A percentile compares a stretch with the other conserved stretches of the same genome.
phyloP scores from a whole-genome alignment of 2,113 vertebrate species.

The Tautogolabrus adspersus region DNA sequence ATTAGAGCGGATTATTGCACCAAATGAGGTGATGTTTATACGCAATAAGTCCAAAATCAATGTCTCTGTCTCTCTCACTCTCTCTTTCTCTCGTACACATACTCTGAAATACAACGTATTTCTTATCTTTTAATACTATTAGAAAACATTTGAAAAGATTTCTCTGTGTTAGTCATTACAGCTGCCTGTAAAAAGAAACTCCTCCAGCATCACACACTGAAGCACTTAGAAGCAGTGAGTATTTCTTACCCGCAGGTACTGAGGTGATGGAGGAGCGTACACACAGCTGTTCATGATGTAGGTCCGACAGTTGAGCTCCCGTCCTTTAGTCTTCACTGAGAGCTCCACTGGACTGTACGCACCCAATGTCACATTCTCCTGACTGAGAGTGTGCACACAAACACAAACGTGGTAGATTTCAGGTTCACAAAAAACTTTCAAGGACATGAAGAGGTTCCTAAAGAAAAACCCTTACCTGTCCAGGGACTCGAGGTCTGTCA shows the following conservation, averaged over 20 bases:
- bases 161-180: no score
- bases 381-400: constrained; percentile 75
- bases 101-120: no score
- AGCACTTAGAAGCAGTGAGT: neutral
- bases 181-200: no score
- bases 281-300: constrained; percentile 92
- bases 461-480: constrained; percentile 82
- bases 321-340: constrained; percentile 79
- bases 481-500: constrained; percentile 84
- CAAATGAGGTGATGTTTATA: no score
- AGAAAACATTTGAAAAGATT: no score
- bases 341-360: constrained; percentile 88
- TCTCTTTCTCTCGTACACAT: no score
- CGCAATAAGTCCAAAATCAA: no score
- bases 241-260: constrained; percentile 88
- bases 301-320: constrained; percentile 86
- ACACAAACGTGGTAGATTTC: neutral
- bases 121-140: no score
- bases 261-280: constrained; percentile 87
- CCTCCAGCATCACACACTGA: no score
- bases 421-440: neutral
- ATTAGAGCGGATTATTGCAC: no score
- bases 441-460: neutral
- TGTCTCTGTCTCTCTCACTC: no score
- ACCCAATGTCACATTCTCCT: constrained; percentile 89